Evolutionary conservation across 92 coral and sea anemone genomes (phyloP).

Genomic region (Zoanthus sociatus): DNA sequence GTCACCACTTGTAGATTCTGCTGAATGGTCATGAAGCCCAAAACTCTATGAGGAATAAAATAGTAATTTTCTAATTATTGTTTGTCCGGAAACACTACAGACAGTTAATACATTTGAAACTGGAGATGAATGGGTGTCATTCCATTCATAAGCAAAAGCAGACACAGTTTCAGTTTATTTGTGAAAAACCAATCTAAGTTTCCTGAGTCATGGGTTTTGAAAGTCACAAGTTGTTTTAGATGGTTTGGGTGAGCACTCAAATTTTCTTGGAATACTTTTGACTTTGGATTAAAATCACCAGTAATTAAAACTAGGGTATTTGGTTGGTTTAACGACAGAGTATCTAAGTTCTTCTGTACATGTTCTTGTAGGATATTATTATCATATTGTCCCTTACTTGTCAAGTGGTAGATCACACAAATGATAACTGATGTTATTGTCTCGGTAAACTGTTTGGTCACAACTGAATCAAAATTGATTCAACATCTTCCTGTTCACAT

Average conservation of each 20-base stretch:
- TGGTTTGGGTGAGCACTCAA: conserved; percentile 37
- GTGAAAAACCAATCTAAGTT: conserved; percentile 53
- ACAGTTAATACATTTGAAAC: no score
- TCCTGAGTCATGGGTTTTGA: conserved; percentile 66
- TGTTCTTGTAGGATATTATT: conserved; percentile 62
- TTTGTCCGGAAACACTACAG: no score
- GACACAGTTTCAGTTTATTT: conserved; percentile 41
- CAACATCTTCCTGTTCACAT: conserved; percentile 54
- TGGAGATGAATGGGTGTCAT: no score
- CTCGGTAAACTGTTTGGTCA: conserved; percentile 58
- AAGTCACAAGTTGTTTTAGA: conserved; percentile 66
- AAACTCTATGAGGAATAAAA: no score
- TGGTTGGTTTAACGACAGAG: conserved; percentile 47
- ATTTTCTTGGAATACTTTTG: conserved; percentile 54
- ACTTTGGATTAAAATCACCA: conserved; percentile 53
- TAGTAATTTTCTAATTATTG: no score
- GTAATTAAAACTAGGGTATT: conserved; percentile 17
- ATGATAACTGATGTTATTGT: conserved; percentile 57
- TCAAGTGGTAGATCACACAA: conserved; percentile 64
- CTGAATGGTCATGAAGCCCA: no score
- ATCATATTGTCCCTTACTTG: conserved; percentile 58
- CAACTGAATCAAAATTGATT: conserved; percentile 55
- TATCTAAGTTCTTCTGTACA: conserved; percentile 59
- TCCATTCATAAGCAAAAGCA: no score
- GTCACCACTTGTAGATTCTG: no score